Evolutionary conservation across 1,140 invertebrate genomes (phyloP), one percentile per base, ranked within the genome.

Genomic region (Telenomus remus): DNA sequence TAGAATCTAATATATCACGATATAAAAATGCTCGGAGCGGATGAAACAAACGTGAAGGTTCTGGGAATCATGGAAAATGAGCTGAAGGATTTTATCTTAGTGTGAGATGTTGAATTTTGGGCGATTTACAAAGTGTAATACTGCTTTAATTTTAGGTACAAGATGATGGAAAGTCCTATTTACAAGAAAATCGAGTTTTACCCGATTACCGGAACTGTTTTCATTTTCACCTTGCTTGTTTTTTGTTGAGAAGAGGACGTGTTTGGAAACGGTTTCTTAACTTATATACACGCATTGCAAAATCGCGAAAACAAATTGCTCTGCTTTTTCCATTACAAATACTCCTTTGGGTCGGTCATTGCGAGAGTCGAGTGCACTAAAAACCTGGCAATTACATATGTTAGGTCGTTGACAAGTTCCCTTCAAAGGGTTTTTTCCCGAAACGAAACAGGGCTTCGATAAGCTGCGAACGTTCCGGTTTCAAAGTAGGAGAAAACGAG

Each of bases 61-160:
- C 6, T n/a, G n/a, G 19, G 19, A 27, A 27, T 27, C 19, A 27
- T 27, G 19, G 19, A 6, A 27, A 27, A 27, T 27, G 19, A 27
- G 19, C 6, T 27, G 19, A 27, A 27, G 19, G 12, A 35, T 55
- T 60, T 60, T 44, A 10, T 39, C 35, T 49, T 60, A 61, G 19
- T 34, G 55, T 48, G 49, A 55, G 60, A 54, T 16, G 11, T 60
- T 69, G 37, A 54, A 34, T 35, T 11, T 35, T 19, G 33, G 46
- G 51, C 43, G 54, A 69, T 56, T 49, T 69, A 60, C 13, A 69
- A 69, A 60, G 65, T 69, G 56, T 60, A 54, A 66, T 66, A 56
- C 63, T 56, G 61, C 19, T 39, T 65, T 69, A 69, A 60, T 69
- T 60, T 60, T 69, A 69, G 59, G 47, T 69, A 69, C 65, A 69